A percentile compares a stretch with the other conserved stretches of the same genome.
Conservation (phyloP, 2,797 vertebrate species). For the Margarornis squamiger region DNA sequence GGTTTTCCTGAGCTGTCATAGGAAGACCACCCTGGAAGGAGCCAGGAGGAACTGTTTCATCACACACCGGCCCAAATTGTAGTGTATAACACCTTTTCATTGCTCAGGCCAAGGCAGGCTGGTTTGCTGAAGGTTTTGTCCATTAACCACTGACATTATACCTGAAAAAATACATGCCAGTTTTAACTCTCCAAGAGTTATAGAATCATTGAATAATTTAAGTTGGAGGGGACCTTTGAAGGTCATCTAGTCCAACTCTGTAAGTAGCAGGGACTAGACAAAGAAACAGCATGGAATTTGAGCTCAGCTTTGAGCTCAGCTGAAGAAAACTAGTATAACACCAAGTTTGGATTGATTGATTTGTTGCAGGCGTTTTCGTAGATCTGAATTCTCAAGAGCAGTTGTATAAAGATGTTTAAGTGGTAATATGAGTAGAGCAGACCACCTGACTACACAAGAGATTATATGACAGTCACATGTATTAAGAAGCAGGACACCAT, state of each 20-base stretch:
- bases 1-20: background rate
- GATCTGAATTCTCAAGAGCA: background rate
- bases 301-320: background rate
- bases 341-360: background rate
- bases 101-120: background rate
- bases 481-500: background rate
- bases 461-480: background rate
- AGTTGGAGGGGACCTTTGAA: background rate
- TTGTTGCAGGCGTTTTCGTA: background rate
- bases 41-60: background rate
- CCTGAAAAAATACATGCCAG: background rate
- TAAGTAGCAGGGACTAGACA: background rate
- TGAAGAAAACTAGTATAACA: background rate
- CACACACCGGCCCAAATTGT: background rate
- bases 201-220: background rate
- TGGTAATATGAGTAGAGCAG: background rate
- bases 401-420: background rate
- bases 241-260: background rate
- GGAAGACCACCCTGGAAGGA: background rate
- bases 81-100: background rate
- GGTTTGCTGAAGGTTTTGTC: background rate
- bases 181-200: background rate
- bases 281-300: background rate
- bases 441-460: background rate
- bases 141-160: background rate